Evolutionary conservation across 2,888 invertebrate genomes (phyloP).

Genomic region (Phalera bucephala): DNA sequence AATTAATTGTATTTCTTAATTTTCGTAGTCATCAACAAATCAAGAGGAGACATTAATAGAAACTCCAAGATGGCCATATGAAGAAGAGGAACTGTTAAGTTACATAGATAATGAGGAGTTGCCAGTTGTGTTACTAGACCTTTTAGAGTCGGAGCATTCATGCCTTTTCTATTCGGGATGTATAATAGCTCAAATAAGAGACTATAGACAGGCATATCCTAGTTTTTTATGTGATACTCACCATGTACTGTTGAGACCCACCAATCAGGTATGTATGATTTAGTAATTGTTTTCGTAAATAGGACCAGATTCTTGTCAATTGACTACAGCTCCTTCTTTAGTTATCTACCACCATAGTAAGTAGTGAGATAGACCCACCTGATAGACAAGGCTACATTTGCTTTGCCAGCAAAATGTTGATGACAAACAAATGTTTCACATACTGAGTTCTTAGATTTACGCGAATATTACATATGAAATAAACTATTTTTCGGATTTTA

Average conservation of each 20-base stretch:
- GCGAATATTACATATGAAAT: too few species aligned
- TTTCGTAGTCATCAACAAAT: slow-evolving; percentile 44
- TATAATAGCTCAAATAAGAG: slow-evolving; percentile 95
- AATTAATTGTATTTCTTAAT: neutral
- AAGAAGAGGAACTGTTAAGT: slow-evolving; percentile 93
- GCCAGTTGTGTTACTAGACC: slow-evolving; percentile 92
- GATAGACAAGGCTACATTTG: too few species aligned
- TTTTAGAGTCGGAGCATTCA: slow-evolving; percentile 91
- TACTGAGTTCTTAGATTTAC: too few species aligned
- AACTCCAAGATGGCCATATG: slow-evolving; percentile 93
- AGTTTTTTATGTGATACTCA: slow-evolving; percentile 91
- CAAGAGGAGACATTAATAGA: slow-evolving; percentile 88
- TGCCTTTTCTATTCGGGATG: slow-evolving; percentile 96
- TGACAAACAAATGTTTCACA: too few species aligned
- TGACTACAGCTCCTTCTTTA: too few species aligned
- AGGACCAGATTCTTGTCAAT: too few species aligned
- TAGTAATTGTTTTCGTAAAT: too few species aligned
- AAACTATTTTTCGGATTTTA: too few species aligned
- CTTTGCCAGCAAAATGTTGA: too few species aligned
- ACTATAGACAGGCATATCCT: slow-evolving; percentile 92
- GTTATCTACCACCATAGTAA: too few species aligned
- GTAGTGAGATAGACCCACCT: too few species aligned
- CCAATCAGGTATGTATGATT: slow-evolving; percentile 91
- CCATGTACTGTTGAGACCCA: slow-evolving; percentile 94
- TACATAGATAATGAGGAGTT: slow-evolving; percentile 96